Evolutionary conservation across 2,797 vertebrate species (phyloP).

Genomic region (Poeciliopsis infans): DNA sequence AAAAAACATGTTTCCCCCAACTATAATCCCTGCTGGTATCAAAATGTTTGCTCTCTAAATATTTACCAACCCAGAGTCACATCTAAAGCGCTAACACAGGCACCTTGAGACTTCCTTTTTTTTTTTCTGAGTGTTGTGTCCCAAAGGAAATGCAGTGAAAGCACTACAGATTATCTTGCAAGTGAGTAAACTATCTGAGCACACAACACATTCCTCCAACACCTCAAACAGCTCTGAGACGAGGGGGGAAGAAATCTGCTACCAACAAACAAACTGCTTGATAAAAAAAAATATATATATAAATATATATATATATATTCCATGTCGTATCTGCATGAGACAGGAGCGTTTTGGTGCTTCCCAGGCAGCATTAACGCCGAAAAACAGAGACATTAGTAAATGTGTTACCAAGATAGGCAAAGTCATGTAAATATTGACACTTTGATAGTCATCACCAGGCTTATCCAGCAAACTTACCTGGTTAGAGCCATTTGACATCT

Average conservation of each 20-base stretch:
- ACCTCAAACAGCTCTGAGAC: slow-evolving; percentile 61
- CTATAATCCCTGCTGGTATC: slow-evolving; percentile 78
- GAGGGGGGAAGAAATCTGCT: slow-evolving; percentile 34
- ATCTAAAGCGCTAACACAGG: slow-evolving; percentile 73
- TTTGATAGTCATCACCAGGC: slow-evolving; percentile 40
- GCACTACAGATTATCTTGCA: slow-evolving; percentile 67
- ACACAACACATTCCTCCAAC: slow-evolving; percentile 58
- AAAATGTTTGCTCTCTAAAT: slow-evolving; percentile 83
- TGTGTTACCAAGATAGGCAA: slow-evolving; percentile 43
- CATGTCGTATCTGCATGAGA: slow-evolving; percentile 22
- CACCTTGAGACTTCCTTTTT: slow-evolving; percentile 69
- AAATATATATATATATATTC: slow-evolving; percentile 28
- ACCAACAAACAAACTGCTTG: slow-evolving; percentile 49
- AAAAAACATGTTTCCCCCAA: slow-evolving; percentile 69
- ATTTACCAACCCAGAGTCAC: slow-evolving; percentile 78
- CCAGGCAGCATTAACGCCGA: slow-evolving; percentile 24
- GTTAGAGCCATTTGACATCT: slow-evolving; percentile 51
- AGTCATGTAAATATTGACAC: slow-evolving; percentile 68
- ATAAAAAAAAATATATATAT: slow-evolving; percentile 5
- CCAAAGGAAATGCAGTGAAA: slow-evolving; percentile 74
- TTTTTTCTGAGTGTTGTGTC: slow-evolving; percentile 67
- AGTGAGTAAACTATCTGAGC: slow-evolving; percentile 70
- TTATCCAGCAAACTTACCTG: slow-evolving; percentile 36
- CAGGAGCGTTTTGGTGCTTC: slow-evolving; percentile 27
- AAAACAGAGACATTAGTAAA: slow-evolving; percentile 37